A percentile compares a stretch with the other conserved stretches of the same genome.
Conservation (phyloP, 1,140 invertebrate species). For the Saccostrea cuccullata region DNA sequence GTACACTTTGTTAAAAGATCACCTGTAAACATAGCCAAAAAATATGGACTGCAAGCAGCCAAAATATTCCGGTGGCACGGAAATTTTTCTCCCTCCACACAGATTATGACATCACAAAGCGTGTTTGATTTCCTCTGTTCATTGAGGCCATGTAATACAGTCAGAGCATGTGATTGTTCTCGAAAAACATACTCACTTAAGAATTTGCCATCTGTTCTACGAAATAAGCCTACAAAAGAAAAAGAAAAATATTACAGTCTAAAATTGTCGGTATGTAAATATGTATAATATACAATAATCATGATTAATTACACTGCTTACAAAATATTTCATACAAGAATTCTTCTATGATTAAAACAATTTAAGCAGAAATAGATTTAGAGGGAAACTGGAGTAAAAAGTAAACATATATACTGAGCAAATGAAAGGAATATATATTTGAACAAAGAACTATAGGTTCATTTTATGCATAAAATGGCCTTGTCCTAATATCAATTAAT, state of each 20-base stretch:
- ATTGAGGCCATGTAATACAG: constrained; percentile 53
- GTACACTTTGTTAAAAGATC: constrained; percentile 54
- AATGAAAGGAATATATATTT: too few relatives aligned
- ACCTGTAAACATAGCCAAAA: constrained; percentile 79
- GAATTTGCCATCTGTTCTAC: constrained; percentile 43
- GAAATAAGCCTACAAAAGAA: constrained; percentile 48
- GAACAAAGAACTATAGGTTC: too few relatives aligned
- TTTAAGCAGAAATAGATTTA: too few relatives aligned
- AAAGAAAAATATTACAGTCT: neutral
- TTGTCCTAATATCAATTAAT: too few relatives aligned
- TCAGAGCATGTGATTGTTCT: constrained; percentile 56
- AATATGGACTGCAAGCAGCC: constrained; percentile 79
- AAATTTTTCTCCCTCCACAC: constrained; percentile 76
- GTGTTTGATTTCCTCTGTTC: constrained; percentile 56
- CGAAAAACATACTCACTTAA: constrained; percentile 58
- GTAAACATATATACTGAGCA: too few relatives aligned
- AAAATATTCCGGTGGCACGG: constrained; percentile 79
- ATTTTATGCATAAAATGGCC: too few relatives aligned
- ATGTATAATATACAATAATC: too few relatives aligned
- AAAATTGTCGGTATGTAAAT: too few relatives aligned
- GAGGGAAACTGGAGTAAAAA: too few relatives aligned
- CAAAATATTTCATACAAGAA: too few relatives aligned
- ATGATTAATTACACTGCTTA: too few relatives aligned
- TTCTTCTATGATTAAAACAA: too few relatives aligned
- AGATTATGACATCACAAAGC: constrained; percentile 79